Evolutionary conservation across 2,888 invertebrate species (phyloP).

Genomic region (Phrixothrix hirtus): DNA sequence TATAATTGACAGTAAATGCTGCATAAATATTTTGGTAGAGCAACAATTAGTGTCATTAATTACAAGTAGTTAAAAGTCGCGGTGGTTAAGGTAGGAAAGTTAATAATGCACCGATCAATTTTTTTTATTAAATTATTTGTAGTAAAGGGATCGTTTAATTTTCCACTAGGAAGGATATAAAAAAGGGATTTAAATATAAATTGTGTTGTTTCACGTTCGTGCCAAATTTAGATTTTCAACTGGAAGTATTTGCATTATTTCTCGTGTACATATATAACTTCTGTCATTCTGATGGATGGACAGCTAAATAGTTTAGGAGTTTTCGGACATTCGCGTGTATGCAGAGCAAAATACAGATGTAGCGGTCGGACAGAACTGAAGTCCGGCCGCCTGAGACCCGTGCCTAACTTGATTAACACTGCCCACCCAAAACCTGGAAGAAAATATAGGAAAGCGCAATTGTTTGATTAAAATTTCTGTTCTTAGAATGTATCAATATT

Average conservation of each 20-base stretch:
- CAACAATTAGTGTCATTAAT: too few species aligned
- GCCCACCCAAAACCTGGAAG: constrained; percentile 38
- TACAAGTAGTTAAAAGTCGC: too few species aligned
- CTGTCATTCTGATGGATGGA: constrained; percentile 43
- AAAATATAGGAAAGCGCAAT: constrained; percentile 34
- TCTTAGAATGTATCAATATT: constrained; percentile 34
- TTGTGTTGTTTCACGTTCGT: constrained; percentile 5
- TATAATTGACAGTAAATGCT: too few species aligned
- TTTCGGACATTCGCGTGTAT: constrained; percentile 32
- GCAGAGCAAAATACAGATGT: constrained; percentile 35
- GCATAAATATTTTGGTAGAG: too few species aligned
- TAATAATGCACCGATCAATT: too few species aligned
- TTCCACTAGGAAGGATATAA: too few species aligned
- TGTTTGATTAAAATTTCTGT: constrained; percentile 22
- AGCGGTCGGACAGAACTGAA: constrained; percentile 40
- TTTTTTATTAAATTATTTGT: too few species aligned
- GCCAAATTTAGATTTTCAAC: constrained; percentile 15
- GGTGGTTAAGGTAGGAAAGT: too few species aligned
- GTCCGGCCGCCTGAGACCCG: constrained; percentile 43
- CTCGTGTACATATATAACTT: constrained; percentile 22
- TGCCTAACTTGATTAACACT: constrained; percentile 42
- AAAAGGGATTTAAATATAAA: too few species aligned
- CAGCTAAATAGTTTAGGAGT: constrained; percentile 41
- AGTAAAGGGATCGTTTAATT: too few species aligned
- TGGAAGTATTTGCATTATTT: constrained; percentile 21